A percentile compares a stretch with the other conserved stretches of the same genome.
phyloP scores from a whole-genome alignment of 2,113 vertebrate genomes.

The Platysternon megacephalum region DNA sequence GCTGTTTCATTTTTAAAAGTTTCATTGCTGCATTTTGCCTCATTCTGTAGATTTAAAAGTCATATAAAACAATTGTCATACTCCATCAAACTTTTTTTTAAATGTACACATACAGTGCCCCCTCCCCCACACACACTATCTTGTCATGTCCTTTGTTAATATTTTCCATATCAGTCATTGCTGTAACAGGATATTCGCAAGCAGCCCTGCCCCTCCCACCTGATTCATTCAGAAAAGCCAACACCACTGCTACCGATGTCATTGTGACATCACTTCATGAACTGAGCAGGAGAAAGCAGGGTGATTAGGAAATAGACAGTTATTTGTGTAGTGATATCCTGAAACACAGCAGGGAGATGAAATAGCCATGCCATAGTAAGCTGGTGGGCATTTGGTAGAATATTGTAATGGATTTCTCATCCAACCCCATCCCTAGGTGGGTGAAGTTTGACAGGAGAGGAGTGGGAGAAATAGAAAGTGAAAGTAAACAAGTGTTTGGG shows the following conservation, averaged over 20 bases:
- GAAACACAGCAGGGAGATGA: not conserved
- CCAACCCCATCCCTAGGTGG: not conserved
- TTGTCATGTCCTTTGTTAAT: not conserved
- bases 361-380: not conserved
- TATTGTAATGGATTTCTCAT: not conserved
- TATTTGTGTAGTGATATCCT: not conserved
- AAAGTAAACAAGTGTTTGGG: constrained; percentile 6
- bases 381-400: not conserved
- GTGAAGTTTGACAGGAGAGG: not conserved
- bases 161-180: constrained; percentile 6
- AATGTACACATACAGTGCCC: not conserved
- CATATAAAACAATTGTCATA: not conserved
- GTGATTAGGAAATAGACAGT: not conserved
- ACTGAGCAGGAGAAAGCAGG: not conserved
- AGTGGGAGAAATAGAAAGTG: not conserved
- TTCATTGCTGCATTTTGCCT: not conserved
- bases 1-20: not conserved
- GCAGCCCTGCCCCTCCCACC: constrained; percentile 29
- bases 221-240: constrained; percentile 27
- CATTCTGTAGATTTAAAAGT: accelerated
- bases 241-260: not conserved
- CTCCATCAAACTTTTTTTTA: not conserved
- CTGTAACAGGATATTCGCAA: not conserved
- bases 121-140: not conserved
- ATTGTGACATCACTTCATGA: not conserved